Evolutionary conservation across 2,113 vertebrate genomes (phyloP).

Genomic region (Crocuta crocuta): DNA sequence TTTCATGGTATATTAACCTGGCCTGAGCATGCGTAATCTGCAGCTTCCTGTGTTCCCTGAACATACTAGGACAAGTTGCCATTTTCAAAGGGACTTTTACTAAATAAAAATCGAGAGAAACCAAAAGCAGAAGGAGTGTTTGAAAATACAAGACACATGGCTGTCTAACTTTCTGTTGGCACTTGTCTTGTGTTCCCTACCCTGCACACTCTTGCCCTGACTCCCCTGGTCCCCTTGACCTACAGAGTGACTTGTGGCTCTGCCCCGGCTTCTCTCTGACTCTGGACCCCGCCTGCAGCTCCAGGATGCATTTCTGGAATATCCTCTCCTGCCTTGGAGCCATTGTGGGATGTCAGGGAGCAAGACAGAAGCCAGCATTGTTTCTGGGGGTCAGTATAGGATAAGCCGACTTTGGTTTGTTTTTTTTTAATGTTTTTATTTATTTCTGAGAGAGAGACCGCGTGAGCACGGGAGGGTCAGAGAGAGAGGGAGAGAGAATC

Average conservation of each 20-base stretch:
- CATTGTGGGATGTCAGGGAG: not conserved
- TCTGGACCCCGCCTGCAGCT: fast-evolving
- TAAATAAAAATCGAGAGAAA: not conserved
- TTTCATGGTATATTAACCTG: not conserved
- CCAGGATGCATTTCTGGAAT: not conserved
- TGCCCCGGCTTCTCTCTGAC: not conserved
- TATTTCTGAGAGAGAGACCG: too few species aligned
- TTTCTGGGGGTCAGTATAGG: not conserved
- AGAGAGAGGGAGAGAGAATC: too few species aligned
- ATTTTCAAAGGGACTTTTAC: not conserved
- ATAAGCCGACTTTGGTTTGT: not conserved
- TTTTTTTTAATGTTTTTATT: too few species aligned
- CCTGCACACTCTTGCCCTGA: too few species aligned
- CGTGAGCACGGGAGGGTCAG: too few species aligned
- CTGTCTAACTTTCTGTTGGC: not conserved
- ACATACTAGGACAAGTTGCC: not conserved
- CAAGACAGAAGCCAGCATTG: not conserved
- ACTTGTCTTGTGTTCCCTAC: not conserved
- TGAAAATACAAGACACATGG: not conserved
- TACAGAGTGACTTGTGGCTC: not conserved
- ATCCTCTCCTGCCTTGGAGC: not conserved
- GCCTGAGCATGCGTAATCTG: fast-evolving
- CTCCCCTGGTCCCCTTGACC: too few species aligned
- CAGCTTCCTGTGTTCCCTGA: not conserved
- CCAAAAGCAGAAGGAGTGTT: not conserved